Conservation (phyloP, 53 echinoderm and acorn worm genomes). For the Antedon mediterranea region DNA sequence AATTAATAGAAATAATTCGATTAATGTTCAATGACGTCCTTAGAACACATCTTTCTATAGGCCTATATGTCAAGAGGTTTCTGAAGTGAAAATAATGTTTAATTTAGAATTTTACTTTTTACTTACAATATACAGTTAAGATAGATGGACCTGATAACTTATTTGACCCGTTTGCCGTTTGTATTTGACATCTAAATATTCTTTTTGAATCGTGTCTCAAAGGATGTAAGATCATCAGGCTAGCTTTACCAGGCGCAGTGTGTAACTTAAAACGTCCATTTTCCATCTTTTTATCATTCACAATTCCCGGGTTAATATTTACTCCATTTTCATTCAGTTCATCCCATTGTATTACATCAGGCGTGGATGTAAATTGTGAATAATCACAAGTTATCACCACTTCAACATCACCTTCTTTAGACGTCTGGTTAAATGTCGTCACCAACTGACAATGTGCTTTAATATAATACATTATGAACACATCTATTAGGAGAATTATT, state of each 20-base stretch:
- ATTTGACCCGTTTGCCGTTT: neutral
- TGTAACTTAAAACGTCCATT: neutral
- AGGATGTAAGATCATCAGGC: neutral
- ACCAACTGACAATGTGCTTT: neutral
- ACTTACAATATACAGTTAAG: neutral
- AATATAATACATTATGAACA: too few species aligned
- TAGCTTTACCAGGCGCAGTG: neutral
- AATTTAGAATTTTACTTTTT: too few species aligned
- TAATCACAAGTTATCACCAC: too few species aligned
- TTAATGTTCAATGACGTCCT: too few species aligned
- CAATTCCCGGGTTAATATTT: neutral
- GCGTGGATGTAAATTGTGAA: neutral
- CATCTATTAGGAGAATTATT: too few species aligned
- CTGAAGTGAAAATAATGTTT: too few species aligned
- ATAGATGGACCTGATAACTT: neutral
- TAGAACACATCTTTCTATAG: too few species aligned
- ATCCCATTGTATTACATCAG: neutral
- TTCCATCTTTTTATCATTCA: neutral
- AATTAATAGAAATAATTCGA: too few species aligned
- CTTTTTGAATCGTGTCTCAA: neutral
- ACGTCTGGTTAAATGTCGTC: neutral
- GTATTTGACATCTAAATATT: neutral
- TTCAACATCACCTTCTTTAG: neutral
- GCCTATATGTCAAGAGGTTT: too few species aligned
- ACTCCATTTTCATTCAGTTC: neutral